Conservation (phyloP, 2,888 invertebrate genomes). For the Rosalia funebris region DNA sequence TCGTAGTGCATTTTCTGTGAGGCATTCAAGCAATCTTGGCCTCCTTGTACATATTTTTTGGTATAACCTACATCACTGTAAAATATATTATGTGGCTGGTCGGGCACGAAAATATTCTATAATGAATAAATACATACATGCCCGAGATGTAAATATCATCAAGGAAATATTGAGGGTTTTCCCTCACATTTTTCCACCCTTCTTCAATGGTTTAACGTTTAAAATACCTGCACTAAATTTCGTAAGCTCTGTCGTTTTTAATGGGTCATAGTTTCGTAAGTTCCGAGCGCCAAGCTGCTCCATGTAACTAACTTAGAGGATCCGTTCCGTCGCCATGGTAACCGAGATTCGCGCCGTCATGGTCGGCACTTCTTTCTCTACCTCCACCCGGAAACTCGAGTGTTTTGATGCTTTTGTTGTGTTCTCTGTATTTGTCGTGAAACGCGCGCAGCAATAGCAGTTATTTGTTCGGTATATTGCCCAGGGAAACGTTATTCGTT, state of each 20-base stretch:
- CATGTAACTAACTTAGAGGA: constrained; percentile 22
- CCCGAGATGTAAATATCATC: no score
- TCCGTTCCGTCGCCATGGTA: constrained; percentile 15
- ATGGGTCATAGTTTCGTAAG: constrained; percentile 14
- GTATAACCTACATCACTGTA: no score
- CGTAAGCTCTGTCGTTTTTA: constrained; percentile 20
- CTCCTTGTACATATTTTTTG: no score
- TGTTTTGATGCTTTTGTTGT: constrained; percentile 24
- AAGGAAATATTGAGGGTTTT: no score
- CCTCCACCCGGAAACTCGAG: constrained; percentile 20
- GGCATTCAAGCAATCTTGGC: no score
- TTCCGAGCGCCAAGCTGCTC: constrained; percentile 4
- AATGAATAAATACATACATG: no score
- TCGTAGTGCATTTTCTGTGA: no score
- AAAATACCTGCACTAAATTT: no score
- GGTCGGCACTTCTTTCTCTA: constrained; percentile 9
- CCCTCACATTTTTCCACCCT: no score
- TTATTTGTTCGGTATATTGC: constrained; percentile 17
- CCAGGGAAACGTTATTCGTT: constrained; percentile 1
- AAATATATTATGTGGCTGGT: no score
- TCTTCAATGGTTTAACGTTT: no score
- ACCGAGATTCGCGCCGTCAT: constrained; percentile 2
- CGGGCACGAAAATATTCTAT: no score
- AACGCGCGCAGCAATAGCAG: constrained; percentile 20
- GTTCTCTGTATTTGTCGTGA: constrained; percentile 8